A percentile compares a stretch with the other conserved stretches of the same genome.
phyloP scores from a whole-genome alignment of 2,113 vertebrate species.

The Hemiprocne comata region DNA sequence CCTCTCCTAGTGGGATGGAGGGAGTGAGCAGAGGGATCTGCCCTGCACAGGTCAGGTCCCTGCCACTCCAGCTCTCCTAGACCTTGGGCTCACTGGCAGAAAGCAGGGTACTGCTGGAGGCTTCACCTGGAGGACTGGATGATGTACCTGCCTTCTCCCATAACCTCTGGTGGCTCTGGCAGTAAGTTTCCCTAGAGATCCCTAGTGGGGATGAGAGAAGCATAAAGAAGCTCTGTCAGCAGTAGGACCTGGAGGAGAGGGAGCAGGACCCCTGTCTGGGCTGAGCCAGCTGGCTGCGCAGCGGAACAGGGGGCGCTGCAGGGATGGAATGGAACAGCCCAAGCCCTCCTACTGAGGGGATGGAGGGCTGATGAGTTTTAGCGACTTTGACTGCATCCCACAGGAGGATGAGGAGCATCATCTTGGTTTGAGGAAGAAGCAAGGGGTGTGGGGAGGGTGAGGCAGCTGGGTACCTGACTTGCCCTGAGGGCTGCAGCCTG shows the following conservation, averaged over 20 bases:
- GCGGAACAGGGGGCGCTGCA: neutral
- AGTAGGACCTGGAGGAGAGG: neutral
- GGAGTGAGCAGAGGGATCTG: neutral
- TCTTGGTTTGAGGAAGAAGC: neutral
- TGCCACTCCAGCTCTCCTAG: neutral
- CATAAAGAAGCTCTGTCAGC: neutral
- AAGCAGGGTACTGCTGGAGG: neutral
- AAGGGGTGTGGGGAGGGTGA: neutral
- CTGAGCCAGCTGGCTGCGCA: neutral
- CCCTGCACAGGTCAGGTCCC: neutral
- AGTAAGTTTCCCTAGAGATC: neutral
- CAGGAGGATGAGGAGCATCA: neutral
- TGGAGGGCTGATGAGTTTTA: neutral
- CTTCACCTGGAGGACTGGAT: neutral
- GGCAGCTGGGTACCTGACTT: neutral
- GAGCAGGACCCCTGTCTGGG: neutral
- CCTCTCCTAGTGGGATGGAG: neutral
- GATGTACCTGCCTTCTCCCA: neutral
- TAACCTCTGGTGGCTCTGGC: neutral
- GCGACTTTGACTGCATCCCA: rapidly evolving
- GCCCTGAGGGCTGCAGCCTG: neutral
- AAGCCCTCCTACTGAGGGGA: neutral
- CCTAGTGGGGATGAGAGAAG: neutral
- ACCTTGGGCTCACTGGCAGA: neutral
- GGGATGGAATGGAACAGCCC: neutral